phyloP scores from a whole-genome alignment of 1,140 invertebrate species.

The Lordiphosa mommai region DNA sequence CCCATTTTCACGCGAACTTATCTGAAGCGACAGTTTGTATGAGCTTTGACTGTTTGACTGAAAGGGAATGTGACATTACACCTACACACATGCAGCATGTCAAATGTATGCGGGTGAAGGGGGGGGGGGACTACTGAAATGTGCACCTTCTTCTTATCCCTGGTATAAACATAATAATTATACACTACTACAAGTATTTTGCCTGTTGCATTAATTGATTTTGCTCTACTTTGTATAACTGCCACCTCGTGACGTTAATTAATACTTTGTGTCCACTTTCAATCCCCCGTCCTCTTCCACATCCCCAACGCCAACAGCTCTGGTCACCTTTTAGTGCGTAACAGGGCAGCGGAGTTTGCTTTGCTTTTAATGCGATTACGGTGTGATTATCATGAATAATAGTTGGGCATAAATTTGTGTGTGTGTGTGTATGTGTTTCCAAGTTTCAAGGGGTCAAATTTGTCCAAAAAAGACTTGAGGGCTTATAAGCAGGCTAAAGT shows the following conservation, averaged over 20 bases:
- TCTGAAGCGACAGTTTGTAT: too few relatives aligned
- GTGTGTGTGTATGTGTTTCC: slow-evolving; percentile 6
- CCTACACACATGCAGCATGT: too few relatives aligned
- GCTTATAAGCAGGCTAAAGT: too few relatives aligned
- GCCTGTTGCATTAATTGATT: slow-evolving; percentile 41
- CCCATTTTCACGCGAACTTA: too few relatives aligned
- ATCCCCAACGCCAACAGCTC: too few relatives aligned
- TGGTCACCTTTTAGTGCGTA: slow-evolving; percentile 18
- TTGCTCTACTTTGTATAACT: slow-evolving; percentile 4
- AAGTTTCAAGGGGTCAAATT: slow-evolving; percentile 6
- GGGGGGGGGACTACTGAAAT: too few relatives aligned
- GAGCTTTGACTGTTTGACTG: too few relatives aligned
- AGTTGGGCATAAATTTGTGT: neutral
- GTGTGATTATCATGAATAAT: slow-evolving; percentile 34
- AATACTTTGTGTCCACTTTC: slow-evolving; percentile 40
- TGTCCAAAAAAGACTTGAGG: too few relatives aligned
- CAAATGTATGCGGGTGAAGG: too few relatives aligned
- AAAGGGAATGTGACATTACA: too few relatives aligned
- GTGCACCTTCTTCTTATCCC: neutral
- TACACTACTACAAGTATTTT: too few relatives aligned
- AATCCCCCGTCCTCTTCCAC: slow-evolving; percentile 3
- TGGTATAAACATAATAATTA: too few relatives aligned
- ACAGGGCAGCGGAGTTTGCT: slow-evolving; percentile 9
- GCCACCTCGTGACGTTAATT: slow-evolving; percentile 24
- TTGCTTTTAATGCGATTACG: slow-evolving; percentile 33